Evolutionary conservation across 2,113 vertebrate species (phyloP), one percentile per base, ranked within the genome.

Genomic region (Balaeniceps rex): DNA sequence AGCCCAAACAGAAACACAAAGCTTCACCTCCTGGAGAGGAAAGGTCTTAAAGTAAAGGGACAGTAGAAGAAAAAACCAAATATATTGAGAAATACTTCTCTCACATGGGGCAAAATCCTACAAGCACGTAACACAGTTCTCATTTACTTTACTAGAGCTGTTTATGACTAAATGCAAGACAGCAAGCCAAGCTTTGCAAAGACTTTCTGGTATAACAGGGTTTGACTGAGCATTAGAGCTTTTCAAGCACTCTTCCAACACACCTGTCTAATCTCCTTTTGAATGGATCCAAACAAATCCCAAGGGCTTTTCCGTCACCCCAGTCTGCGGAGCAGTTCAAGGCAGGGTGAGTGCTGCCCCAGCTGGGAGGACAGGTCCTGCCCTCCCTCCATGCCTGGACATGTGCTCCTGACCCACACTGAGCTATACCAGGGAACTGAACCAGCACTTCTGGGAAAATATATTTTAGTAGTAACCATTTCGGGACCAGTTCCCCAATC

Each of bases 351-450:
- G 14, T 11, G 9, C 15, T 77, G 22, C 18, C 29, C 24, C 1
- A 4, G 7, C 28, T 26, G 9, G 0, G 1, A n/a, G 24, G 38
- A 17, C 0, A 0, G 7, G 47, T 64, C 25, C 52, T 77, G 23
- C 16, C 23, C 28, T 19, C 10, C 9, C 19, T 26, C 38, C 14
- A 1, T 29, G 26, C 12, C 40, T 3, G 1, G 31, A 40, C 44
- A 46, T 0, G 1, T 0, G 2, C 36, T 29, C 40, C 16, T 4
- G 3, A 8, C 29, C 33, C 1, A 40, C 0, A 0, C 18, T 7
- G 26, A 84, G 54, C 14, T 57, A 19, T 36, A 14, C 9, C 29
- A 68, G 33, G 8, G 9, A 44, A 14, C 26, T 3, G 13, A 83
- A 68, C 22, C 42, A 68, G 6, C 10, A 6, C 19, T 42, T 83